Base-by-base conservation (phyloP, 2,113 vertebrate genomes). In the Dipodomys merriami region DNA sequence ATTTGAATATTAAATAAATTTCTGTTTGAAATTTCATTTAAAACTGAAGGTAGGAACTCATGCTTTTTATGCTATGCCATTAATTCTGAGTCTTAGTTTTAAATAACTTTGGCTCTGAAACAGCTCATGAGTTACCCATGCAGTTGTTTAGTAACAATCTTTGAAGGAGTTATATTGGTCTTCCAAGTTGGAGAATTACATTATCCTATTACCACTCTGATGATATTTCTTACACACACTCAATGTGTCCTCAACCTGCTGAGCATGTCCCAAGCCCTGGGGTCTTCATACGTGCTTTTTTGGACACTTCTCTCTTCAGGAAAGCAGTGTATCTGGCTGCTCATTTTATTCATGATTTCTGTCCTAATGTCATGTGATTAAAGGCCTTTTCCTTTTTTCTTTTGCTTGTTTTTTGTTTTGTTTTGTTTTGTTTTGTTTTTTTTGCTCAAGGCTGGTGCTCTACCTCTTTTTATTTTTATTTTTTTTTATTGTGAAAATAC, bases 11-110 rank as follows among this genome's bases (percentile, higher is more conserved):
- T 80, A 79, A 74, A 27, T 83, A 73, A 83, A 92, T 93, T 90
- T 35, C 46, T 57, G n/a, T 82, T 92, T 68, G 64, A 93, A 96
- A 93, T 96, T 80, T 93, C 57, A 33, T 77, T 27, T 86, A 73
- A 90, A 92, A 68, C 39, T 49, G 9, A 57, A 64, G 27, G 7
- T 23, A 22, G 33, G 13, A 86, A 67, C 46, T 78, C 13, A 22
- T 64, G 20, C 13, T 74, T 22, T 67, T 74, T 72, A 53, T 30
- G 11, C 49, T 49, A 8, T 73, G 29, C 30, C 53, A 68, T 35
- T 80, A 35, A 29, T 83, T 76, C 35, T 6, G 69, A 25, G 0
- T 90, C 49, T 82, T 74, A 29, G 30, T 84, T 96, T 69, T 39
- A 79, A 91, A 57, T 83, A 83, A 60, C 12, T 96, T 49, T 53